Base-by-base conservation (phyloP, 1,140 invertebrate genomes). In the Diorhabda elongata region DNA sequence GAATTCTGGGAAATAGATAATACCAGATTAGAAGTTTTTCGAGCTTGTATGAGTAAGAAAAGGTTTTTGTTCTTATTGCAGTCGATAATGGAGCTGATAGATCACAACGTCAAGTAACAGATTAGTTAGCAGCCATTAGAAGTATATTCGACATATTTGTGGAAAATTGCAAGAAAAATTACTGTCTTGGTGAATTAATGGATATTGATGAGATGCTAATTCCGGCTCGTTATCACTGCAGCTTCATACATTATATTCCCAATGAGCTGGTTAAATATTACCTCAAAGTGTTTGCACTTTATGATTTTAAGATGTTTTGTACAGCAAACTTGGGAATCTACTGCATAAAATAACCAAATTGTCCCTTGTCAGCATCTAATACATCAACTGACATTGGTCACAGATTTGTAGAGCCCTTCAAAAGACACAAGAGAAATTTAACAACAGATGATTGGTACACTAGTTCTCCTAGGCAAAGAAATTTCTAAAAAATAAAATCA, bases 241-340 rank as follows among this genome's bases (percentile, higher is more conserved):
- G 52, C 43, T 84, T 84, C 68, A 72, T 77, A 60, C 74, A 81
- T 61, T 84, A 83, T 71, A 82, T 85, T 44, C 80, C 81, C 4
- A 77, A 76, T 57, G 84, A 85, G 78, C 83, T 83, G 2, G 76
- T 74, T 58, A 84, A 83, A 71, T 85, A 83, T 74, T 82, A 81
- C 2, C 61, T 79, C 26, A 78, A 77, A 67, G 67, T 77, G 7
- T 79, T 67, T 67, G 70, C 67, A n/a, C 47, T 76, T 5, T 69
- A 64, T 42, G 71, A 69, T 58, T 44, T 44, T 26, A 62, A 67
- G 42, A 66, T 58, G 3, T 72, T 45, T 69, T 66, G 44, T 4
- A 66, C 11, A 8, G 66, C 9, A 3, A 76, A 73, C 64, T 69
- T 80, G 45, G 76, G 79, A 71, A 69, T 81, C 69, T 81, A 82